Conservation (phyloP, 2,113 vertebrate genomes). For the Nematolebias whitei region DNA sequence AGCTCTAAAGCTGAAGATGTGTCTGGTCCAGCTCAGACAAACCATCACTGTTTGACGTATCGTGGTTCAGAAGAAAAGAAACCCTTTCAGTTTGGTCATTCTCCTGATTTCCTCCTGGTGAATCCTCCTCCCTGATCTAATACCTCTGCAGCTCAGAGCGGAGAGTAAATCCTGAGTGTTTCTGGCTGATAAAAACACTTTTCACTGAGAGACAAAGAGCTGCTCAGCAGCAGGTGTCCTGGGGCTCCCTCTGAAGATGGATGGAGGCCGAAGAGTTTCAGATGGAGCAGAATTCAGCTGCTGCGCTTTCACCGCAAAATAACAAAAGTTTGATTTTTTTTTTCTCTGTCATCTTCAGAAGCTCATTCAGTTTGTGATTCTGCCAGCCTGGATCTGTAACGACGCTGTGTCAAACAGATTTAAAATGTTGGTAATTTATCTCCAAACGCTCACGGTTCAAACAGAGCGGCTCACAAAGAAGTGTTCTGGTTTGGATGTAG, state of each 20-base stretch:
- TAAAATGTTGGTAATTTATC: too few species aligned
- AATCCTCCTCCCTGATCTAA: constrained; percentile 47
- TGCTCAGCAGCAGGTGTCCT: constrained; percentile 33
- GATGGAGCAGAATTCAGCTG: constrained; percentile 12
- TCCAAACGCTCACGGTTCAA: too few species aligned
- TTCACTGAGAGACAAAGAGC: constrained; percentile 38
- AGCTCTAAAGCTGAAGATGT: neutral
- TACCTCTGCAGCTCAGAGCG: constrained; percentile 24
- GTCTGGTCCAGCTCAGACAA: neutral
- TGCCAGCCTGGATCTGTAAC: neutral
- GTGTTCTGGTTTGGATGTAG: too few species aligned
- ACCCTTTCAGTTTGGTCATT: constrained; percentile 15
- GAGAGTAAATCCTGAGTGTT: constrained; percentile 2
- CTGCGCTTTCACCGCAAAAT: constrained; percentile 5
- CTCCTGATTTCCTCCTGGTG: constrained; percentile 26
- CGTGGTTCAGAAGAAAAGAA: neutral
- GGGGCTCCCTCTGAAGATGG: constrained; percentile 18
- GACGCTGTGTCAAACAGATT: too few species aligned
- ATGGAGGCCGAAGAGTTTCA: constrained; percentile 19
- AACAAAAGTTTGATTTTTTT: neutral
- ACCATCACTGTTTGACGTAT: neutral
- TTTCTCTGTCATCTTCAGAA: neutral
- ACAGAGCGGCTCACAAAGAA: too few species aligned
- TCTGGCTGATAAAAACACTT: constrained; percentile 40
- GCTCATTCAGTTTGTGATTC: constrained; percentile 1